Evolutionary conservation across 1,140 invertebrate species (phyloP).

Genomic region (Euura lappo): DNA sequence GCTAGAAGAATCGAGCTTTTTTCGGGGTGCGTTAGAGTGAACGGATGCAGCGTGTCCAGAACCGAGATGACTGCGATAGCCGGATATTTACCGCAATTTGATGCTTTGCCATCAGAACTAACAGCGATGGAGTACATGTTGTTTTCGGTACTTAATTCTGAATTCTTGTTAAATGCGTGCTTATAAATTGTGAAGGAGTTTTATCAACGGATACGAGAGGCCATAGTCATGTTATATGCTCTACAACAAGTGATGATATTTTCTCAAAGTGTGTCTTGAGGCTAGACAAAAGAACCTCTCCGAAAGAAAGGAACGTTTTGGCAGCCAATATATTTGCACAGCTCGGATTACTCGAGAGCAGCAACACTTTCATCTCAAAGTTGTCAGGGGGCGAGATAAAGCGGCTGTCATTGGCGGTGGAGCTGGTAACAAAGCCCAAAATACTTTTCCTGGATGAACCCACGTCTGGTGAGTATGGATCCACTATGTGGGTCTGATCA

Average conservation of each 20-base stretch:
- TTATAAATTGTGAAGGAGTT: too few species aligned
- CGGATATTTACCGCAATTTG: slow-evolving; percentile 31
- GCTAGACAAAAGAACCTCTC: slow-evolving; percentile 35
- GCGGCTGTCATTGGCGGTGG: slow-evolving; percentile 79
- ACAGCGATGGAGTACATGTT: slow-evolving; percentile 31
- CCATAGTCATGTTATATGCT: background rate
- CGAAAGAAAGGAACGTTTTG: slow-evolving; percentile 40
- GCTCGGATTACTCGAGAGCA: slow-evolving; percentile 64
- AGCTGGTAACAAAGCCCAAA: slow-evolving; percentile 80
- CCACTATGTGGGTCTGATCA: background rate
- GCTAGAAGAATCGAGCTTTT: slow-evolving; percentile 43
- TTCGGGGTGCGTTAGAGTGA: slow-evolving; percentile 27
- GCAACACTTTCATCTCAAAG: slow-evolving; percentile 66
- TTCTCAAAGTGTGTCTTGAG: slow-evolving; percentile 57
- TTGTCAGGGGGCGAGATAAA: slow-evolving; percentile 83
- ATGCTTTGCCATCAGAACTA: slow-evolving; percentile 26
- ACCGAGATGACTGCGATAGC: slow-evolving; percentile 26
- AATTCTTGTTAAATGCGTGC: too few species aligned
- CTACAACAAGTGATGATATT: background rate
- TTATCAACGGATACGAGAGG: too few species aligned
- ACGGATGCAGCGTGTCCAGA: slow-evolving; percentile 27
- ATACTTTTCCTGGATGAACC: slow-evolving; percentile 71
- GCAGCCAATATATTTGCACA: slow-evolving; percentile 62
- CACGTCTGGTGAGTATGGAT: slow-evolving; percentile 53
- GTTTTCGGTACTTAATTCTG: slow-evolving; percentile 28